Evolutionary conservation across 2,888 invertebrate species (phyloP).

Genomic region (Heliconius sara): DNA sequence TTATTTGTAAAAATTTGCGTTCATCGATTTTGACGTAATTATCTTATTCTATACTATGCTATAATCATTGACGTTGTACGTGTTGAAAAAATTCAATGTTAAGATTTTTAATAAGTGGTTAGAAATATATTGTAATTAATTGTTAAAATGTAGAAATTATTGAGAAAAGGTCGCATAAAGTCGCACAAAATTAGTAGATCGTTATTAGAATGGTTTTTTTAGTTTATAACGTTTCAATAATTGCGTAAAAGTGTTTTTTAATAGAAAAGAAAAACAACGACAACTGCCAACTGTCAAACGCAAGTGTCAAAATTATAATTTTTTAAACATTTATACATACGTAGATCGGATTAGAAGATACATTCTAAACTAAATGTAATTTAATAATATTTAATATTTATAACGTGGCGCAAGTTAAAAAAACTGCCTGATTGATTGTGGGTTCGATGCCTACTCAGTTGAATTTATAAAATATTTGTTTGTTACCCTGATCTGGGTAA

Average conservation of each 20-base stretch:
- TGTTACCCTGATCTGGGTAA: neutral
- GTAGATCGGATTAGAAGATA: conserved; percentile 25
- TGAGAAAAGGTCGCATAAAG: conserved; percentile 69
- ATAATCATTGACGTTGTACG: conserved; percentile 67
- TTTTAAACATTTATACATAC: conserved; percentile 20
- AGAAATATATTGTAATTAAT: conserved; percentile 58
- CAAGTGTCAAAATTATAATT: conserved; percentile 39
- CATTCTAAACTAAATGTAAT: conserved; percentile 29
- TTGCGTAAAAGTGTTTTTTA: conserved; percentile 18
- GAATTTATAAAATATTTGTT: neutral
- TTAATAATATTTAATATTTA: conserved; percentile 16
- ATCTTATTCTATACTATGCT: conserved; percentile 41
- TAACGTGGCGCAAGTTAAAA: neutral
- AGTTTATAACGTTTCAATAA: conserved; percentile 11
- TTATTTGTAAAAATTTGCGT: neutral
- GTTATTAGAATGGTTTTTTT: conserved; percentile 12
- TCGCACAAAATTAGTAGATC: conserved; percentile 78
- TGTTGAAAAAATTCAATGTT: conserved; percentile 66
- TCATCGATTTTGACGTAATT: conserved; percentile 16
- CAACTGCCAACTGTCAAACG: conserved; percentile 43
- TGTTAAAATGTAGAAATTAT: conserved; percentile 69
- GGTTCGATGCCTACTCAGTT: neutral
- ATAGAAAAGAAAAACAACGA: conserved; percentile 26
- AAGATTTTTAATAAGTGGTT: conserved; percentile 68
- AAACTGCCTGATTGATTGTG: neutral